Percentiles rank a stretch among this genome's conserved stretches.
These are phyloP conservation scores for Eucidaris tribuloides DNA, from an alignment of 35 echinoderm and acorn worm genomes.

Conservation along the genomic window DNA sequence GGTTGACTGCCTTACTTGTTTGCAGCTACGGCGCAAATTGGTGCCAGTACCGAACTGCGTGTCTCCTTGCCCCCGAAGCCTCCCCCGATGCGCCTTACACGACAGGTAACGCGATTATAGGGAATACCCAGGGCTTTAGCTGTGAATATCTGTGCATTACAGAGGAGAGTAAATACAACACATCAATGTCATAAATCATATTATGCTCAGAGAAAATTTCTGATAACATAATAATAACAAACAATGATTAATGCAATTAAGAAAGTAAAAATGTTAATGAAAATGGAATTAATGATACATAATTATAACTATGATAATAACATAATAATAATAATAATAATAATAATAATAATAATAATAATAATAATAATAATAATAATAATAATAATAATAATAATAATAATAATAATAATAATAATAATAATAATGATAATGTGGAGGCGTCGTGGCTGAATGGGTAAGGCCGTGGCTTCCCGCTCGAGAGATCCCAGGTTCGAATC, in stretches of 20 bases:
- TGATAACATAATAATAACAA: not conserved
- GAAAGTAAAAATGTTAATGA: not conserved
- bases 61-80: conserved; percentile 87
- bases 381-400: too few species aligned
- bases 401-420: too few species aligned
- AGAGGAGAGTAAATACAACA: not conserved
- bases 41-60: not conserved
- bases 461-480: too few species aligned
- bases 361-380: too few species aligned
- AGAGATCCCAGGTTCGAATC: too few species aligned
- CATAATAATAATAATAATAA: too few species aligned
- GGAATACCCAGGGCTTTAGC: conserved; percentile 58
- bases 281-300: not conserved
- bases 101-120: conserved; percentile 43
- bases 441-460: too few species aligned
- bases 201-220: not conserved
- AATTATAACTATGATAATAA: too few species aligned
- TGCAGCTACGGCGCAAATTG: conserved; percentile 74
- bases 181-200: not conserved
- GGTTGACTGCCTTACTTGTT: conserved; percentile 66
- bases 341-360: too few species aligned
- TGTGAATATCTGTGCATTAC: conserved; percentile 20
- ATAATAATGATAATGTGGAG: too few species aligned
- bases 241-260: not conserved
- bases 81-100: conserved; percentile 74